These are phyloP conservation scores for Macropodus opercularis DNA, from an alignment of 2,797 vertebrate species.

Conservation along the genomic window DNA sequence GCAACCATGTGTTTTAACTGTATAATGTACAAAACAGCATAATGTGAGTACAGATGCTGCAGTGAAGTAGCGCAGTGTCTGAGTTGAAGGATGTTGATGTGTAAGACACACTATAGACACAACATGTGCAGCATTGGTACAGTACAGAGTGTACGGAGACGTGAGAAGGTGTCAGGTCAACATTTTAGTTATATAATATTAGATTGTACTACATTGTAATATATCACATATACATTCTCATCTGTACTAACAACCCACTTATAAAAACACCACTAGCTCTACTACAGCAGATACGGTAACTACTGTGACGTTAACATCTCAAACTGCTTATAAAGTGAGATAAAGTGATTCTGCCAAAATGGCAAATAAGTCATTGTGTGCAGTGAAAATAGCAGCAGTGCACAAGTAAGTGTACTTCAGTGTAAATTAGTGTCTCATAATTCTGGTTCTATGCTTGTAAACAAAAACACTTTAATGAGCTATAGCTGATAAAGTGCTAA, in stretches of 20 bases:
- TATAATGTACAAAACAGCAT: background rate
- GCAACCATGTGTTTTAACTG: constrained; percentile 15
- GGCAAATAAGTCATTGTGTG: background rate
- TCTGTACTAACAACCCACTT: background rate
- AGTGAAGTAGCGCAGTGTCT: background rate
- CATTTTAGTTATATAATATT: background rate
- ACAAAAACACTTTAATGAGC: background rate
- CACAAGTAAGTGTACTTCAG: background rate
- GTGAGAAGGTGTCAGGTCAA: background rate
- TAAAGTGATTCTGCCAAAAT: too few species aligned
- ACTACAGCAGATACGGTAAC: too few species aligned
- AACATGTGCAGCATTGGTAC: too few species aligned
- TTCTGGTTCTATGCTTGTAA: background rate
- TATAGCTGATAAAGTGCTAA: constrained; percentile 12
- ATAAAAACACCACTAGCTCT: too few species aligned
- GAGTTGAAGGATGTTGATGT: background rate
- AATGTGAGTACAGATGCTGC: background rate
- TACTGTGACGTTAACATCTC: too few species aligned
- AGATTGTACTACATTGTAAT: background rate
- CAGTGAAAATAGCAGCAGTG: background rate
- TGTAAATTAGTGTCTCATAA: background rate
- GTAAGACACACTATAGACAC: too few species aligned
- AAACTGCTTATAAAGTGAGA: too few species aligned
- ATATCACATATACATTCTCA: background rate
- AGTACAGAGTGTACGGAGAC: too few species aligned